A percentile compares a stretch with the other conserved stretches of the same genome.
Conservation (phyloP, 2,113 vertebrate species). For the Actenoides lindsayi region DNA sequence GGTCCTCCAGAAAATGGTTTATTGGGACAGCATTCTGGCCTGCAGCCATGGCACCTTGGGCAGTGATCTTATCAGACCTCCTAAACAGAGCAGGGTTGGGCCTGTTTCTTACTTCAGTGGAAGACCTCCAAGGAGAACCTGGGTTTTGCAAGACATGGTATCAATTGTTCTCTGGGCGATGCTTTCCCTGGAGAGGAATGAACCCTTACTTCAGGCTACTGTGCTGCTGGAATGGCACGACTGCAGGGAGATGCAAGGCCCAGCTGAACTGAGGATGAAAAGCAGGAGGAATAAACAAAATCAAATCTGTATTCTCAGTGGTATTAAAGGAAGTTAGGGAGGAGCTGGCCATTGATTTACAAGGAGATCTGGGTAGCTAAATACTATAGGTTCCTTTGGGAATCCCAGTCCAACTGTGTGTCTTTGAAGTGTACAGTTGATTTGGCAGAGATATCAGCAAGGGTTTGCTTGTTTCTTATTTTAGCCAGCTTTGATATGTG, state of each 20-base stretch:
- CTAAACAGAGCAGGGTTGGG: constrained; percentile 62
- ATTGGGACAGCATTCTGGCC: constrained; percentile 56
- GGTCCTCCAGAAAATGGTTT: constrained; percentile 68
- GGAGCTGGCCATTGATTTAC: not conserved
- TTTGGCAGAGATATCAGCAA: not conserved
- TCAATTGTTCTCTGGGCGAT: not conserved
- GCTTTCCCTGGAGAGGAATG: not conserved
- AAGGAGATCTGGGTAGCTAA: not conserved
- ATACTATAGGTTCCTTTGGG: not conserved
- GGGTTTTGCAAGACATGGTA: constrained; percentile 19
- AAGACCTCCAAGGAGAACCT: constrained; percentile 63
- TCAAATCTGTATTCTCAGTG: not conserved
- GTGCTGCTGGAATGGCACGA: not conserved
- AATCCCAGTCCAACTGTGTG: not conserved
- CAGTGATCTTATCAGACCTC: constrained; percentile 67
- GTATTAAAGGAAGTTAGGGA: not conserved
- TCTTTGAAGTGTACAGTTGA: not conserved
- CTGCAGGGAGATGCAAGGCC: not conserved
- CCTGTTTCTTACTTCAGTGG: constrained; percentile 47
- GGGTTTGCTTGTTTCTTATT: not conserved
- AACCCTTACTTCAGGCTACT: not conserved
- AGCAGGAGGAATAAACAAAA: not conserved
- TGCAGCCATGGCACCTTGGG: constrained; percentile 53
- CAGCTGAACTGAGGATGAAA: not conserved
- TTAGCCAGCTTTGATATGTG: not conserved